A percentile compares a stretch with the other conserved stretches of the same genome.
Evolutionary conservation across 2,113 vertebrate genomes (phyloP).

Genomic region (Otis tarda): DNA sequence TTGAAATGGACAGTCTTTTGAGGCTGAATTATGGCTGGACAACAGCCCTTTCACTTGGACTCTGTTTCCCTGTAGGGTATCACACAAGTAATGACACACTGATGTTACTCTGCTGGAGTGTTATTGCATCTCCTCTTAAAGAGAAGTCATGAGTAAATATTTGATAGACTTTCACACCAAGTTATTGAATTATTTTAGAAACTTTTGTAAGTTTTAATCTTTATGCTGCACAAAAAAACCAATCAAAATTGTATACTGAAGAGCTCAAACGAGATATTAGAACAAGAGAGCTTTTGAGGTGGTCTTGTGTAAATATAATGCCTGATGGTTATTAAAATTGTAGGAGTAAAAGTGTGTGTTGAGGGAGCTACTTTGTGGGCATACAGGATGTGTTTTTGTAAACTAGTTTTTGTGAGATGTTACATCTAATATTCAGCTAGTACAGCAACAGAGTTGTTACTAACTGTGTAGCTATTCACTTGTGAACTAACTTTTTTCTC

Average conservation of each 20-base stretch:
- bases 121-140: background rate
- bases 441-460: background rate
- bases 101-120: background rate
- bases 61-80: background rate
- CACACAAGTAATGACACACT: background rate
- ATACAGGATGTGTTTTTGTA: background rate
- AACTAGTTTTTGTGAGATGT: background rate
- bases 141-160: background rate
- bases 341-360: background rate
- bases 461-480: background rate
- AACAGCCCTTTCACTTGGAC: background rate
- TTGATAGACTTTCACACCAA: background rate
- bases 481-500: background rate
- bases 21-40: background rate
- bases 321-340: background rate
- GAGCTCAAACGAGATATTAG: background rate
- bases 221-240: background rate
- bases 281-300: background rate
- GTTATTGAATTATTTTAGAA: background rate
- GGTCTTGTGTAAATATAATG: background rate
- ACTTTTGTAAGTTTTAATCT: background rate
- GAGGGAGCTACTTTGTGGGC: background rate
- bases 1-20: background rate
- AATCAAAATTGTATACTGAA: background rate
- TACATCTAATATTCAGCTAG: background rate